Percentiles rank a stretch among this genome's conserved stretches.
These are phyloP conservation scores for Pitangus sulphuratus DNA, from an alignment of 2,797 vertebrate species.

Conservation along the genomic window DNA sequence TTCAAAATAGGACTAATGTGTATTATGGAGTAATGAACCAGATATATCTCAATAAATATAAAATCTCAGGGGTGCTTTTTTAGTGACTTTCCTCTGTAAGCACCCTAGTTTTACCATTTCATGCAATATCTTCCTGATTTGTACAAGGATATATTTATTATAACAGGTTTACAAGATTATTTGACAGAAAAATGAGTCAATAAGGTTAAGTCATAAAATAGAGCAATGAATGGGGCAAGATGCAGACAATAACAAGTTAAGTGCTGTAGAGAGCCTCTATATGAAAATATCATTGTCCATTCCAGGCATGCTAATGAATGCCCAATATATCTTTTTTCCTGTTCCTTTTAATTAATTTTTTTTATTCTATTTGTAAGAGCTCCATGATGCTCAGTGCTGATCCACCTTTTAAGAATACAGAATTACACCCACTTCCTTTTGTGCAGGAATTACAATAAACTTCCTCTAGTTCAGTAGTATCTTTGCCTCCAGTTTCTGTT, in stretches of 20 bases:
- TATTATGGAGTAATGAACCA: background rate
- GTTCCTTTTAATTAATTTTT: background rate
- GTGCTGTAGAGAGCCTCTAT: background rate
- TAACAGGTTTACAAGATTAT: background rate
- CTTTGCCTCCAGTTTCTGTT: constrained; percentile 32
- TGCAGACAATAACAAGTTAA: background rate
- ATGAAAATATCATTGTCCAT: background rate
- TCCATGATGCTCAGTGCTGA: background rate
- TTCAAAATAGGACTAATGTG: background rate
- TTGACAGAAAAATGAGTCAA: background rate
- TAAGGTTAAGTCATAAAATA: background rate
- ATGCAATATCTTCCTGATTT: background rate
- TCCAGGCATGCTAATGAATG: background rate
- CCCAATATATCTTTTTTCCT: background rate
- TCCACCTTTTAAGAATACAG: constrained; percentile 20
- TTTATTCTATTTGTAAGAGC: constrained; percentile 1
- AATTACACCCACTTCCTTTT: constrained; percentile 61
- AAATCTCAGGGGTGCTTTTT: background rate
- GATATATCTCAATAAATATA: background rate
- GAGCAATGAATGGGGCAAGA: background rate
- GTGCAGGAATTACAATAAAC: constrained; percentile 51
- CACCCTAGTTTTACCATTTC: background rate
- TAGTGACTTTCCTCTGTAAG: background rate
- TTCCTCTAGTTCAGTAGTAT: constrained; percentile 18
- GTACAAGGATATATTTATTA: background rate